phyloP scores from a whole-genome alignment of 1,140 invertebrate genomes.

The Schlechtendalia chinensis region DNA sequence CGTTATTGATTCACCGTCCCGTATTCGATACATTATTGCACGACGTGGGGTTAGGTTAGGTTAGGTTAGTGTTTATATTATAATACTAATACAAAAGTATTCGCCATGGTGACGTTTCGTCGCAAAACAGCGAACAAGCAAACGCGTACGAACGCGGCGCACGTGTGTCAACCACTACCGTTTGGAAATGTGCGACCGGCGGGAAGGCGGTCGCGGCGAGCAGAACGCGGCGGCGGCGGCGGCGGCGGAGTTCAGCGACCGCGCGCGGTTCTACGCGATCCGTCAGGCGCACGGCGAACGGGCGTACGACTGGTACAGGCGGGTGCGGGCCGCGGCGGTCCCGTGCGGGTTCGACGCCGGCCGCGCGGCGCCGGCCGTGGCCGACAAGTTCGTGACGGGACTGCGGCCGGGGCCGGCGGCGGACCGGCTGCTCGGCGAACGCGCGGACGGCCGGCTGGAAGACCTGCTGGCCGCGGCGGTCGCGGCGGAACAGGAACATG shows the following conservation, averaged over 20 bases:
- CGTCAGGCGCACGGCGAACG: not conserved
- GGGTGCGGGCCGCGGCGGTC: not conserved
- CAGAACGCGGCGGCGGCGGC: too few relatives aligned
- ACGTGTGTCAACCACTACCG: too few relatives aligned
- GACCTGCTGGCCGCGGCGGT: constrained; percentile 11
- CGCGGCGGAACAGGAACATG: not conserved
- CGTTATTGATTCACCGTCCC: too few relatives aligned
- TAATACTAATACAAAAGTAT: too few relatives aligned
- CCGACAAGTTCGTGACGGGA: constrained; percentile 29
- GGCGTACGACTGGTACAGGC: constrained; percentile 20
- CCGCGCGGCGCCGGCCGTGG: not conserved
- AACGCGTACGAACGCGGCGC: too few relatives aligned
- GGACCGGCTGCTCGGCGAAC: constrained; percentile 9
- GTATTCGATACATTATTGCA: too few relatives aligned
- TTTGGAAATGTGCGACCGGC: too few relatives aligned
- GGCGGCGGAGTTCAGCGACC: not conserved
- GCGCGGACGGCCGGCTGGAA: not conserved
- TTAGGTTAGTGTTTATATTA: too few relatives aligned
- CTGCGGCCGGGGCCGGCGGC: constrained; percentile 13
- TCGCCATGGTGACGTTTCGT: too few relatives aligned
- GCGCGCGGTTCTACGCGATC: constrained; percentile 12
- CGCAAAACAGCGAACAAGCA: too few relatives aligned
- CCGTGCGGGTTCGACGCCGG: not conserved
- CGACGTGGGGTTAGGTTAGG: too few relatives aligned
- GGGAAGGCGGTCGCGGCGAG: too few relatives aligned